Conservation (phyloP, 2,113 vertebrate genomes). For the Pyxicephalus adspersus region DNA sequence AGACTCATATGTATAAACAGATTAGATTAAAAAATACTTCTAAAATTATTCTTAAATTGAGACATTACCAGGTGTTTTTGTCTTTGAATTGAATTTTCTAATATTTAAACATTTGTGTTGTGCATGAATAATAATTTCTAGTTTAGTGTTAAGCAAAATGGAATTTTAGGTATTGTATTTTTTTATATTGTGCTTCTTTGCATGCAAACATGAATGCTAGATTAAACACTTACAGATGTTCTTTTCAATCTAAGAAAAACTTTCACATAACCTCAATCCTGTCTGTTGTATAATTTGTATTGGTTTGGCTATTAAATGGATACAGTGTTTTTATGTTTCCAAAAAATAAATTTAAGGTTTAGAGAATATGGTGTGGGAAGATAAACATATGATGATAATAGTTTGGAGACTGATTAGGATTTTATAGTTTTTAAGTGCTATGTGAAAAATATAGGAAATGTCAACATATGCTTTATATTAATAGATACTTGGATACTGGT, state of each 20-base stretch:
- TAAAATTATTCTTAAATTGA: slow-evolving; percentile 37
- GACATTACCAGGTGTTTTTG: slow-evolving; percentile 31
- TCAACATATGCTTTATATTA: slow-evolving; percentile 6
- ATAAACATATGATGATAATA: slow-evolving; percentile 38
- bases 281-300: slow-evolving; percentile 46
- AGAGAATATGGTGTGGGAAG: slow-evolving; percentile 9
- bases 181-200: slow-evolving; percentile 24
- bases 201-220: slow-evolving; percentile 38
- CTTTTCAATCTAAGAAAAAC: slow-evolving; percentile 41
- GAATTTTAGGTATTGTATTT: slow-evolving; percentile 40
- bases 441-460: slow-evolving; percentile 6
- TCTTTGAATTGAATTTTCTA: slow-evolving; percentile 42
- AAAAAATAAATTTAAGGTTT: slow-evolving; percentile 22
- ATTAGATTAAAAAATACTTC: too few species aligned
- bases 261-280: slow-evolving; percentile 54
- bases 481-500: background rate
- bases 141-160: slow-evolving; percentile 37
- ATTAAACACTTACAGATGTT: slow-evolving; percentile 56
- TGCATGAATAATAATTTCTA: slow-evolving; percentile 50
- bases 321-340: slow-evolving; percentile 30
- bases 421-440: background rate
- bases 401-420: slow-evolving; percentile 16
- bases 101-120: slow-evolving; percentile 41
- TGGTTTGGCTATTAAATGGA: slow-evolving; percentile 40
- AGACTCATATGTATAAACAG: slow-evolving; percentile 41